Evolutionary conservation across 1,140 invertebrate genomes (phyloP), one percentile per base, ranked within the genome.

Genomic region (Nixonia krombeini): DNA sequence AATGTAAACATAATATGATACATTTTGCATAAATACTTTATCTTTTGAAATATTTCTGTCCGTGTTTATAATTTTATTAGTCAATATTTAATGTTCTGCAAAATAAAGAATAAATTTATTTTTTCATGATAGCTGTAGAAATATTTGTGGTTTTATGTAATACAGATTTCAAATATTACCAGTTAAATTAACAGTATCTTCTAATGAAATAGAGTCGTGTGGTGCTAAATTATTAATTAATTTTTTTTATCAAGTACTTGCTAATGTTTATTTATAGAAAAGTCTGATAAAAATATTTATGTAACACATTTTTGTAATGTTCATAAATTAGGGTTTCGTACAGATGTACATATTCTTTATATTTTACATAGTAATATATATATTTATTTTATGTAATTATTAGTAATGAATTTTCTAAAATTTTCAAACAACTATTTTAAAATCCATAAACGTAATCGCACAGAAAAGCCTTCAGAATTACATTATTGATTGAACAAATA

Each of bases 141-240:
- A n/a, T n/a, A n/a, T n/a, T n/a, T n/a, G n/a, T n/a, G n/a, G n/a
- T n/a, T n/a, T n/a, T n/a, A n/a, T n/a, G n/a, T n/a, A n/a, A n/a
- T n/a, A 35, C 31, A 17, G 35, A 26, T 42, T 49, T n/a, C 16
- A 13, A 46, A 8, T 31, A 35, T 26, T 26, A 4, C 25, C 25
- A 26, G 4, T 26, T 26, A 26, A 26, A 4, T 5, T 4, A 26
- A 4, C 9, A 5, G 25, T 31, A 10, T 31, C 12, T n/a, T 31
- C 12, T 9, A 9, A 26, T 26, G 25, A 31, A 31, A 4, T n/a
- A n/a, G 12, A 35, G 33, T 35, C 7, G 33, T 13, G 9, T 13
- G 12, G 33, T 12, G 33, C 29, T 10, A 26, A 26, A 26, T 26
- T 9, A 26, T 12, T 2, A 31, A 31, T 31, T 31, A 2, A 31